Evolutionary conservation across 1,140 invertebrate species (phyloP).

Genomic region (Rhynchophorus ferrugineus): DNA sequence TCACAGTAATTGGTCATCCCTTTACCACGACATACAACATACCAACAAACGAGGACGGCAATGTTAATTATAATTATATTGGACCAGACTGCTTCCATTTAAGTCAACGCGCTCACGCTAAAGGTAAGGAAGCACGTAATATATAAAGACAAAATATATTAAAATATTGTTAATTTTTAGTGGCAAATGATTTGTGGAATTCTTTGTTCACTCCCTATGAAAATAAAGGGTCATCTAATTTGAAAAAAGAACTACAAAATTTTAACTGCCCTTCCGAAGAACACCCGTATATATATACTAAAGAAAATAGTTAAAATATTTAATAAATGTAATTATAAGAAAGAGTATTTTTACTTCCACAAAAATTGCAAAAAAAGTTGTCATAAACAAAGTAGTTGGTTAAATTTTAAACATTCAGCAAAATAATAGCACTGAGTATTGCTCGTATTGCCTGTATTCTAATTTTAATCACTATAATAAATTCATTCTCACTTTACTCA

Average conservation of each 20-base stretch:
- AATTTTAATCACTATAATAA: too few species aligned
- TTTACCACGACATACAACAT: conserved; percentile 41
- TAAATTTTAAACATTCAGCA: too few species aligned
- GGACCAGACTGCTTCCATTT: conserved; percentile 66
- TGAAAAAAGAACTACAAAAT: background rate
- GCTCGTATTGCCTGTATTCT: too few species aligned
- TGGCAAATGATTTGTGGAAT: background rate
- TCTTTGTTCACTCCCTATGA: background rate
- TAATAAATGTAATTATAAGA: too few species aligned
- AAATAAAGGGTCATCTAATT: background rate
- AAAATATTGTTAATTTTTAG: background rate
- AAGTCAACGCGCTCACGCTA: conserved; percentile 55
- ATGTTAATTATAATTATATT: conserved; percentile 51
- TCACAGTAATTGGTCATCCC: conserved; percentile 56
- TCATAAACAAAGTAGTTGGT: too few species aligned
- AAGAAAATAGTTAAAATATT: background rate
- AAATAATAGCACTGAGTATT: too few species aligned
- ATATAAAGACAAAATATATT: too few species aligned
- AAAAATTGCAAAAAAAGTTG: too few species aligned
- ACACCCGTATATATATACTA: background rate
- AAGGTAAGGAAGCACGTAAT: too few species aligned
- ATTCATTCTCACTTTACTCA: too few species aligned
- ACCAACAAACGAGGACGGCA: conserved; percentile 29
- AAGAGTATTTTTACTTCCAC: too few species aligned
- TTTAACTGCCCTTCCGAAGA: background rate